These are phyloP conservation scores for Perdita meconis DNA, from an alignment of 2,888 invertebrate species.

Conservation along the genomic window DNA sequence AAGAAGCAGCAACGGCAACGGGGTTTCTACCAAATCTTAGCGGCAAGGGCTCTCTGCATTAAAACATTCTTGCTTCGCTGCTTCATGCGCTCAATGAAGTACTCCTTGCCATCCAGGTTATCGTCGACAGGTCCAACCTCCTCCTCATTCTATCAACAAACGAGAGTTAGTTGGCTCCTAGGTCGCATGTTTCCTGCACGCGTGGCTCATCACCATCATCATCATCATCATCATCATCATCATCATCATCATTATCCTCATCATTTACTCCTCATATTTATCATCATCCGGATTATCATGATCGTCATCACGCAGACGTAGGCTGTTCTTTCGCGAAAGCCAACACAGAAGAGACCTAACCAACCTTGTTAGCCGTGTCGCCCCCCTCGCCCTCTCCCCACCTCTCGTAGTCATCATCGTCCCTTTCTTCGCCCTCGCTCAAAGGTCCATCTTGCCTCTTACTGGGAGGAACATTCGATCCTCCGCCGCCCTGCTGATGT, in stretches of 20 bases:
- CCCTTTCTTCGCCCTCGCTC: conserved; percentile 86
- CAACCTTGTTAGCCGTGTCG: conserved; percentile 79
- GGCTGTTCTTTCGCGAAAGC: conserved; percentile 64
- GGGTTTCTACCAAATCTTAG: conserved; percentile 77
- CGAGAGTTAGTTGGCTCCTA: conserved; percentile 76
- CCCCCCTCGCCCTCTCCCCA: conserved; percentile 79
- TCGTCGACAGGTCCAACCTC: conserved; percentile 70
- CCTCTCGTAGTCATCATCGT: conserved; percentile 84
- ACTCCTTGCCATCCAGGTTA: conserved; percentile 78
- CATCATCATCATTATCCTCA: conserved; percentile 57
- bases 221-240: conserved; percentile 62
- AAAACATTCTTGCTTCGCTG: conserved; percentile 81
- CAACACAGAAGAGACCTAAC: conserved; percentile 75
- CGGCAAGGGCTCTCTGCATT: conserved; percentile 80
- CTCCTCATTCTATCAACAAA: conserved; percentile 79
- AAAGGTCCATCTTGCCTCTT: conserved; percentile 86
- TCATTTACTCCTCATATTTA: conserved; percentile 52
- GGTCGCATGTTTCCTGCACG: conserved; percentile 57
- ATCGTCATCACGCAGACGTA: conserved; percentile 64
- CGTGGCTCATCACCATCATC: conserved; percentile 70
- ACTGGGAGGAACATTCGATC: conserved; percentile 70
- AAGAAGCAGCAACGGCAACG: conserved; percentile 57
- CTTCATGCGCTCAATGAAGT: conserved; percentile 82
- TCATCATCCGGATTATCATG: conserved; percentile 67
- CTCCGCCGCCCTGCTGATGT: conserved; percentile 67